Evolutionary conservation across 2,113 vertebrate species (phyloP), one percentile per base, ranked within the genome.

Genomic region (Perca flavescens): DNA sequence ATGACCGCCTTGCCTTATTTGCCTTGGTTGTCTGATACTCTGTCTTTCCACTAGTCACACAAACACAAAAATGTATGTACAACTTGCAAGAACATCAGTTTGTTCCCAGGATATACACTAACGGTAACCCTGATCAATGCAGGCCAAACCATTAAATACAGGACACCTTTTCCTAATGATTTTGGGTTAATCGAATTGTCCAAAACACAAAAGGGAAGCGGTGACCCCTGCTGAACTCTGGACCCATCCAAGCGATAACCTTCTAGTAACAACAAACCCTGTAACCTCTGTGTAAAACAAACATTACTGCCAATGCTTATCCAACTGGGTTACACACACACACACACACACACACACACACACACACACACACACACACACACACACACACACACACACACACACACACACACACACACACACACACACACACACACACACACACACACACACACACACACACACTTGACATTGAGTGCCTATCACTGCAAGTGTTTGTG

Each of bases 1-100:
- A 86, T 0, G 97, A 98, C 13, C 98, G 93, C 83, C 98, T 95
- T 36, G 98, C 96, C 96, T 99, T 99, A 79, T 95, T 99, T 43
- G 95, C 96, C 93, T 99, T 99, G 67, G 98, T 99, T n/a, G 98
- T 99, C 94, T 99, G 98, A 90, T 99, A 99, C 61, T 99, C 98
- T 0, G 98, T 99, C 93, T 99, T 99, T 62, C 98, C 98, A 90
- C 98, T 96, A 83, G 34, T 54, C 16, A 79, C 22, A 81, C 11
- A 84, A 14, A 77, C 17, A 77, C 16, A 69, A 16, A 50, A 21
- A 63, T 10, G 5, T 46, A 52, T 68, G 46, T 62, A 21, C 60
- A 28, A 61, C 31, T 9, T 58, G 6, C 11, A 57, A 16, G 22
- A 8, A 40, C 21, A 7, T 65, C 2, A 3, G 19, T 73, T 62